Percentiles rank a stretch among this genome's conserved stretches.
These are phyloP conservation scores for Syngnathus acus DNA, from an alignment of 2,797 vertebrate genomes.

Conservation along the genomic window DNA sequence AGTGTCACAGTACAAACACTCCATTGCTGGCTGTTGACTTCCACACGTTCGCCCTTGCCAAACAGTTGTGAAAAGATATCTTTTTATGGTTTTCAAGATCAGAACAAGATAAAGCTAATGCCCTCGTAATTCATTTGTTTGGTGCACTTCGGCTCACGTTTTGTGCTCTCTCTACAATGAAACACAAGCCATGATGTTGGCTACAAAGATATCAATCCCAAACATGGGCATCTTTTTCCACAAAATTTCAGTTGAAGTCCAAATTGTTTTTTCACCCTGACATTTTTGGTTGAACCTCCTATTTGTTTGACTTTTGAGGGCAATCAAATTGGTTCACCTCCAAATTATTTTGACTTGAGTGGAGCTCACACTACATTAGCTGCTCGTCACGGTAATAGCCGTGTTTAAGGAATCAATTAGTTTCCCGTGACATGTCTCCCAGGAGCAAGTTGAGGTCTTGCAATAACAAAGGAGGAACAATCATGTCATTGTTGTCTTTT, in stretches of 20 bases:
- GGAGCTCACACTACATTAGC: neutral
- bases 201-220: neutral
- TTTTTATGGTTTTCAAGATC: conserved; percentile 41
- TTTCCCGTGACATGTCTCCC: conserved; percentile 14
- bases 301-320: neutral
- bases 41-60: conserved; percentile 39
- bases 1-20: conserved; percentile 11
- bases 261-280: neutral
- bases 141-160: neutral
- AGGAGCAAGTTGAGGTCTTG: conserved; percentile 11
- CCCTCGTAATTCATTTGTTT: neutral
- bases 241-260: neutral
- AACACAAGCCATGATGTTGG: neutral
- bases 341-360: no score
- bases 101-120: conserved; percentile 20
- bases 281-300: neutral
- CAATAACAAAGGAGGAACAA: conserved; percentile 26
- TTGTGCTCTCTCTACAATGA: neutral
- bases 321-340: neutral
- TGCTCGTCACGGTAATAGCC: neutral
- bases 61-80: conserved; percentile 32
- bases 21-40: conserved; percentile 38
- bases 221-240: neutral
- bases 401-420: conserved; percentile 21
- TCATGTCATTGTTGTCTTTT: conserved; percentile 21